A percentile compares a stretch with the other conserved stretches of the same genome.
These are phyloP conservation scores for Euphonia xanthogaster DNA, from an alignment of 2,797 vertebrate genomes.

Conservation along the genomic window DNA sequence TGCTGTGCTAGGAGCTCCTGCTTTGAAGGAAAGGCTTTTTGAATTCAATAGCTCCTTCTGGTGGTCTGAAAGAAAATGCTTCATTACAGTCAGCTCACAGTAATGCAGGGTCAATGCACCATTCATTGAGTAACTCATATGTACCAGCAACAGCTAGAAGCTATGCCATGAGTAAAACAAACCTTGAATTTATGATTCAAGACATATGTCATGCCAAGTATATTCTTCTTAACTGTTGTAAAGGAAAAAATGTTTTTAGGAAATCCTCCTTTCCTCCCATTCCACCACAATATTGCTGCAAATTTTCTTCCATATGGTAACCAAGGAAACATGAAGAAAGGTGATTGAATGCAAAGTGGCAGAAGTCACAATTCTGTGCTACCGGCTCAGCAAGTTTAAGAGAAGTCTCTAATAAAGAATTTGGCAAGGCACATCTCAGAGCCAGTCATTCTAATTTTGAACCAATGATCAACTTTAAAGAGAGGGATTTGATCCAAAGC, in stretches of 20 bases:
- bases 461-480: background rate
- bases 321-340: background rate
- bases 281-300: background rate
- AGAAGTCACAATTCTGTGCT: background rate
- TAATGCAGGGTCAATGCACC: background rate
- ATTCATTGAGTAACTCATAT: background rate
- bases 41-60: slow-evolving; percentile 60
- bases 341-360: background rate
- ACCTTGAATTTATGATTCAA: background rate
- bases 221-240: background rate
- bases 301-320: background rate
- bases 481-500: background rate
- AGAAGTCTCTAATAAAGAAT: background rate
- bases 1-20: background rate
- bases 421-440: background rate
- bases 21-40: background rate
- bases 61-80: slow-evolving; percentile 8
- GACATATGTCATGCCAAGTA: background rate
- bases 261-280: background rate
- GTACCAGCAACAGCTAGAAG: background rate
- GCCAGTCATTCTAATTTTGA: background rate
- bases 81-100: background rate
- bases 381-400: background rate
- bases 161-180: background rate
- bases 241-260: background rate